Evolutionary conservation across 1,140 invertebrate species (phyloP), one percentile per base, ranked within the genome.

Genomic region (Temnothorax longispinosus): DNA sequence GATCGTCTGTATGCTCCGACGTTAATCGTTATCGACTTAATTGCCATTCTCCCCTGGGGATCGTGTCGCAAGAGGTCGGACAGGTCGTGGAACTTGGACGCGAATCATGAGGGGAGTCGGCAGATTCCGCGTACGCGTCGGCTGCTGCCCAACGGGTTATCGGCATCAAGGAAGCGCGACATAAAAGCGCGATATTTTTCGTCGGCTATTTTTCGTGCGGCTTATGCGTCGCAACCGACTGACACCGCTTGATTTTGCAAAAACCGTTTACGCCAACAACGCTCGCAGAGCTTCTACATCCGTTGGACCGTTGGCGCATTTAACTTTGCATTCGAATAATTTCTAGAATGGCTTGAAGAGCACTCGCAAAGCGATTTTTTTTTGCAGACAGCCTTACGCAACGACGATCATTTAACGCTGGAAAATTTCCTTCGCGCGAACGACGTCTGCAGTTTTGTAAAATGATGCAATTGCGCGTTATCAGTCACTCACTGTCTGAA

Each of bases 31-130:
- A 93, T 91, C 89, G 67, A 71, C 82, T 77, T 94, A 94, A 94
- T 94, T 94, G 88, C 91, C 75, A 88, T 92, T 92, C 93, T 93
- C 94, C 92, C 93, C 91, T 87, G 93, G 93, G 93, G 85, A 91
- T 91, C 84, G 81, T 92, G 86, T 91, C 90, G 93, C 93, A 91
- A 93, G 90, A 91, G 91, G 88, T 92, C 89, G 71, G n/a, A 69
- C 67, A 50, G 71, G 78, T 75, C 84, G 64, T 91, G 91, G 90
- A 92, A 91, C 91, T 91, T 92, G 90, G 91, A 92, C 91, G 86
- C 76, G 62, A 78, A 92, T 89, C 87, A 92, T 89, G 90, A 90
- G 87, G 90, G 27, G 88, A 58, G n/a, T 67, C 65, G 64, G 60
- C 85, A 78, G 81, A 88, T 90, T 77, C 86, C 72, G 15, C 82